phyloP scores from a whole-genome alignment of 2,888 invertebrate species.

The Cataglyphis cursor region DNA sequence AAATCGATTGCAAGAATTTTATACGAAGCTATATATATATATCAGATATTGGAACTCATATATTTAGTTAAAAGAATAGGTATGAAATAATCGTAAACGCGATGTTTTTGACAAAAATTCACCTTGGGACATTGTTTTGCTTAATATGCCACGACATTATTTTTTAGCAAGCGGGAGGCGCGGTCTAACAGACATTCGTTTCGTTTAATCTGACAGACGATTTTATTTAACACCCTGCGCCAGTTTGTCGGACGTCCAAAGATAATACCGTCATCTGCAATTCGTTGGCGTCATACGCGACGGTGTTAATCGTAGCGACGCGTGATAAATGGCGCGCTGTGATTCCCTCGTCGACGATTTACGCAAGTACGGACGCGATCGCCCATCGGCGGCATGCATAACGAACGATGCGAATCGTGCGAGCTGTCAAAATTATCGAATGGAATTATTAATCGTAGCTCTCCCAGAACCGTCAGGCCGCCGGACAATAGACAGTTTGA shows the following conservation, averaged over 20 bases:
- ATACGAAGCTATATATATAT: not conserved
- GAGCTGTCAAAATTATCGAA: conserved; percentile 76
- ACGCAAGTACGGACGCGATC: conserved; percentile 62
- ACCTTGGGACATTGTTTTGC: not conserved
- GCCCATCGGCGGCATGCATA: conserved; percentile 59
- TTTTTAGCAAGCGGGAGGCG: conserved; percentile 27
- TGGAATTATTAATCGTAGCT: conserved; percentile 72
- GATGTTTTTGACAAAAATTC: not conserved
- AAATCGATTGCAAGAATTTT: not conserved
- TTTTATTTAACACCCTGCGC: conserved; percentile 43
- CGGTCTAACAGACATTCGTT: conserved; percentile 26
- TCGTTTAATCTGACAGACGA: conserved; percentile 52
- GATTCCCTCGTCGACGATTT: conserved; percentile 62
- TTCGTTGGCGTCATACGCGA: conserved; percentile 58
- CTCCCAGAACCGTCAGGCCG: conserved; percentile 16
- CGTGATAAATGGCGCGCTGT: conserved; percentile 68
- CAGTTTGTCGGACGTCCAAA: conserved; percentile 50
- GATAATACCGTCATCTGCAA: conserved; percentile 57
- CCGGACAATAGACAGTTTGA: conserved; percentile 39
- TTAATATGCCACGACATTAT: conserved; percentile 4
- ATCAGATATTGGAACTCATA: not conserved
- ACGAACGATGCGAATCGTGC: conserved; percentile 63
- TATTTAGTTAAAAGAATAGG: not conserved
- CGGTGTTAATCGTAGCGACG: conserved; percentile 63
- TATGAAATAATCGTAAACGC: not conserved